Percentiles rank a stretch among this genome's conserved stretches.
phyloP scores from a whole-genome alignment of 2,888 invertebrate genomes.

The Diarsia dahlii region DNA sequence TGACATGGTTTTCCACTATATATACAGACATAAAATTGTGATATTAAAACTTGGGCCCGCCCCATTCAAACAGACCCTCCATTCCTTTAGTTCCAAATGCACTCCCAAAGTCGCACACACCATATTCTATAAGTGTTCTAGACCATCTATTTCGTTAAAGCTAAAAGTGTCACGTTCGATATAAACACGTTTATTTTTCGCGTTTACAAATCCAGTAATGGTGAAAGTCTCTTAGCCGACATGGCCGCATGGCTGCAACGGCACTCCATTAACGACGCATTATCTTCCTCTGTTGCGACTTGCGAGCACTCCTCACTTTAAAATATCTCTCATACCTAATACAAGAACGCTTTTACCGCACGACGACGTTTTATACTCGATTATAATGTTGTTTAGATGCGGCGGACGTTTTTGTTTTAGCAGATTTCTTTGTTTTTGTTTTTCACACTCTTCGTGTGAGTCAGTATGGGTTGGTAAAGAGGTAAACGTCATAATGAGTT shows the following conservation, averaged over 20 bases:
- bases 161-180: constrained; percentile 68
- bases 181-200: constrained; percentile 69
- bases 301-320: constrained; percentile 78
- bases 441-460: not conserved
- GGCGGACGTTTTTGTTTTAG: constrained; percentile 41
- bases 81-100: constrained; percentile 28
- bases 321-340: constrained; percentile 77
- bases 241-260: constrained; percentile 73
- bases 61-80: too few species aligned
- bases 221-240: constrained; percentile 75
- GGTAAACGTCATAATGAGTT: not conserved
- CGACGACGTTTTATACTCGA: constrained; percentile 68
- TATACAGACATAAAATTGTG: not conserved
- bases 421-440: constrained; percentile 1
- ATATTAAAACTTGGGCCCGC: constrained; percentile 12
- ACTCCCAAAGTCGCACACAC: constrained; percentile 29
- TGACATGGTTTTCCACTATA: not conserved
- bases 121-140: constrained; percentile 33
- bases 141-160: constrained; percentile 47
- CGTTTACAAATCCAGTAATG: constrained; percentile 76
- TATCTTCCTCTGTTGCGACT: constrained; percentile 78
- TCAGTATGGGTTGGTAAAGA: not conserved
- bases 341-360: constrained; percentile 70
- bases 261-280: constrained; percentile 85
- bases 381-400: constrained; percentile 64